Evolutionary conservation across 2,113 vertebrate species (phyloP), one percentile per base, ranked within the genome.

Genomic region (Myrmecobius fasciatus): DNA sequence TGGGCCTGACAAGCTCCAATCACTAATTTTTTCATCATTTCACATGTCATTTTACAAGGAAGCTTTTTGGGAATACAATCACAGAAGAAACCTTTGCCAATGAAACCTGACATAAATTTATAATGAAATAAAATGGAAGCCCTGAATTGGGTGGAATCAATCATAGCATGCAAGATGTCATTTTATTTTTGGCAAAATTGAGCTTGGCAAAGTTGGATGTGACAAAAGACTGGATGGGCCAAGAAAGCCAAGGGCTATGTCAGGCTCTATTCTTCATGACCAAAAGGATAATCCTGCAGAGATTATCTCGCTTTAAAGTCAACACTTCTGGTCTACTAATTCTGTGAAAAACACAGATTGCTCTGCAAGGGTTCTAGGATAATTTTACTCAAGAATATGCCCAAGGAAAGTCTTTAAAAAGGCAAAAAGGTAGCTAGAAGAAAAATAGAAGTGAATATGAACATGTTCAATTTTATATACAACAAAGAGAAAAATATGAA

Each of bases 351-450:
- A 43, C 17, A 20, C 67, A 83, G n/a, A 90, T 91, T 92, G 51
- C 92, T 93, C 88, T 90, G 25, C 83, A 93, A 95, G 53, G 47
- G 28, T 96, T 96, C 91, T 0, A 90, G 92, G 12, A 96, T 0
- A 93, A n/a, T 92, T 91, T 96, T 89, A 92, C 67, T 96, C 89
- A 91, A 95, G 93, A 96, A 96, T 25, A 49, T 47, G 93, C 91
- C 95, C 94, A 92, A 60, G 94, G 60, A 95, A 97, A 67, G 92
- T 92, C 90, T 92, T 88, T 24, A 48, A 31, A 89, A 96, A 96
- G 67, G 28, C 88, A 48, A 52, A 91, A 89, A 91, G 91, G 89
- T 92, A 48, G 67, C 53, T 12, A 88, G 96, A 92, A 53, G 93
- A 89, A 91, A 90, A 36, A 83, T 28, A 36, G 94, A 56, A 92